Evolutionary conservation across 2,797 vertebrate species (phyloP).

Genomic region (Selene dorsalis): DNA sequence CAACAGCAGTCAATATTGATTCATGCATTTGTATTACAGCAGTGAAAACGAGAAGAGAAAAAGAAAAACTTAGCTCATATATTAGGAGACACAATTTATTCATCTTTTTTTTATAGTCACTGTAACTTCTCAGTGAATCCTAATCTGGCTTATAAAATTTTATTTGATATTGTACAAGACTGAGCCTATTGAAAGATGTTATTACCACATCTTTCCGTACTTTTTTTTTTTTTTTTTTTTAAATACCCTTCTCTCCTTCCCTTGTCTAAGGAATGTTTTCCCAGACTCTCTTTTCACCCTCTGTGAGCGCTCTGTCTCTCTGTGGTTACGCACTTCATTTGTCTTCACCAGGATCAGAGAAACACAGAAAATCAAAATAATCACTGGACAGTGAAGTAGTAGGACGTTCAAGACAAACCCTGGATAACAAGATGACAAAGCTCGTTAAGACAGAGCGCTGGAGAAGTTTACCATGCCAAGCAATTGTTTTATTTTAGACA

Average conservation of each 20-base stretch:
- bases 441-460: constrained; percentile 40
- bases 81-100: background rate
- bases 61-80: background rate
- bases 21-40: constrained; percentile 6
- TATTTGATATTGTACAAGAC: constrained; percentile 26
- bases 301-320: constrained; percentile 78
- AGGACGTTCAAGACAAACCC: constrained; percentile 55
- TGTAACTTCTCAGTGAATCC: background rate
- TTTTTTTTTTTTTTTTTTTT: constrained; percentile 10
- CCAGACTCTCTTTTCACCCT: constrained; percentile 79
- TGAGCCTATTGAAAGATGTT: constrained; percentile 39
- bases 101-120: constrained; percentile 13
- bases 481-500: constrained; percentile 8
- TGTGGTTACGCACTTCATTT: constrained; percentile 83
- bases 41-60: background rate
- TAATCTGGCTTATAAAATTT: constrained; percentile 25
- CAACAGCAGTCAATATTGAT: too few species aligned
- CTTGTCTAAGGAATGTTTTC: constrained; percentile 79
- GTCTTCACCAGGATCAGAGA: constrained; percentile 82
- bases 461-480: constrained; percentile 31
- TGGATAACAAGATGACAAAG: constrained; percentile 78
- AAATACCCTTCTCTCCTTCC: constrained; percentile 46
- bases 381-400: constrained; percentile 73
- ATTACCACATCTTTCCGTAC: constrained; percentile 60
- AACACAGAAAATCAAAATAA: constrained; percentile 80